phyloP scores from a whole-genome alignment of 2,797 vertebrate genomes.

The Kryptopterus vitreolus region DNA sequence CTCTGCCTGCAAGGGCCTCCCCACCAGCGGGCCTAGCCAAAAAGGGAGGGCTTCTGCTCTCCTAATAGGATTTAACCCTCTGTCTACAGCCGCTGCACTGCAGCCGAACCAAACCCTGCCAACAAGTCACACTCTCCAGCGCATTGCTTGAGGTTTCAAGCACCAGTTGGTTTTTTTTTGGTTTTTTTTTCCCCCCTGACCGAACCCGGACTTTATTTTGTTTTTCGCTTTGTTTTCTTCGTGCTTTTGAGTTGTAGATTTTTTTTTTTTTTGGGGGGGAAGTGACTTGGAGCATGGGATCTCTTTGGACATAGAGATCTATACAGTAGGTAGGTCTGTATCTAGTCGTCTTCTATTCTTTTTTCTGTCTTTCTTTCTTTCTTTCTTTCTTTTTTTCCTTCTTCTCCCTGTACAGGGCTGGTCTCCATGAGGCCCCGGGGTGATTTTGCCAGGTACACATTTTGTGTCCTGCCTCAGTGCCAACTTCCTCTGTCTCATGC shows the following conservation, averaged over 20 bases:
- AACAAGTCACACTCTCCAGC: slow-evolving; percentile 60
- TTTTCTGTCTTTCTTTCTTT: too few species aligned
- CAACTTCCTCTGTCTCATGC: slow-evolving; percentile 52
- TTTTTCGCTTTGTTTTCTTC: slow-evolving; percentile 26
- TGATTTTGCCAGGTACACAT: slow-evolving; percentile 44
- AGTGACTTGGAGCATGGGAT: slow-evolving; percentile 14
- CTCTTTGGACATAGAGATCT: slow-evolving; percentile 20
- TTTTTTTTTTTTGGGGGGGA: slow-evolving; percentile 34
- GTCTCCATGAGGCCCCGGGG: slow-evolving; percentile 57
- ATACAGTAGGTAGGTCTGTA: slow-evolving; percentile 27
- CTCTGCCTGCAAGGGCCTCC: slow-evolving; percentile 86
- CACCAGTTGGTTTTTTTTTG: slow-evolving; percentile 28
- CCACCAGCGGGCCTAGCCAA: slow-evolving; percentile 80
- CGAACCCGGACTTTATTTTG: slow-evolving; percentile 26
- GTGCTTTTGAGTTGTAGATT: slow-evolving; percentile 1
- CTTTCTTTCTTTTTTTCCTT: too few species aligned
- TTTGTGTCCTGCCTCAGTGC: slow-evolving; percentile 60
- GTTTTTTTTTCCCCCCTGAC: too few species aligned
- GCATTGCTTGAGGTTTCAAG: slow-evolving; percentile 54
- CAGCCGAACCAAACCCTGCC: slow-evolving; percentile 70
- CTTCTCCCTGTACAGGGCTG: slow-evolving; percentile 7
- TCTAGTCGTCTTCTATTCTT: slow-evolving; percentile 14
- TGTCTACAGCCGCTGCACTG: slow-evolving; percentile 73
- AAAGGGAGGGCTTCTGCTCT: slow-evolving; percentile 77
- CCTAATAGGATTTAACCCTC: slow-evolving; percentile 82